These are phyloP conservation scores for Mastomys natalensis DNA, from an alignment of 2,113 vertebrate species.

Conservation along the genomic window DNA sequence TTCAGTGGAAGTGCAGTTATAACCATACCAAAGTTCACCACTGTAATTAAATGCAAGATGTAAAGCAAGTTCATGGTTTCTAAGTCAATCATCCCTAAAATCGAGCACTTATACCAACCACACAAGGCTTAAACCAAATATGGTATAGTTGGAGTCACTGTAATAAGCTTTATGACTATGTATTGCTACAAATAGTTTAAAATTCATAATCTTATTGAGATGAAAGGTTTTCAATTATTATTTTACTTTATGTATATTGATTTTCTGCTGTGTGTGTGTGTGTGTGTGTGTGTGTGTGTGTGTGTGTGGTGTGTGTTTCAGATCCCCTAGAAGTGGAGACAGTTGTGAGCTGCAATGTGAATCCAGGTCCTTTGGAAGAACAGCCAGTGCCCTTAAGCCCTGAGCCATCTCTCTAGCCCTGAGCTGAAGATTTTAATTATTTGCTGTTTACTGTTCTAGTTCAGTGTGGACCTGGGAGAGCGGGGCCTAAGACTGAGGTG, in stretches of 20 bases:
- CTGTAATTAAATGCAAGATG: not conserved
- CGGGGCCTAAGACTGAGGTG: not conserved
- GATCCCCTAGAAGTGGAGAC: no score
- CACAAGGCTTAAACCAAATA: not conserved
- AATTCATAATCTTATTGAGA: not conserved
- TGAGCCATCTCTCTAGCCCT: no score
- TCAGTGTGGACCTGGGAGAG: not conserved
- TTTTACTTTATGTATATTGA: no score
- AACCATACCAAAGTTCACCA: not conserved
- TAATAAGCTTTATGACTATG: constrained; percentile 32
- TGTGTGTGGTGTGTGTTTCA: no score
- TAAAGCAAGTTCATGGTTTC: constrained; percentile 13
- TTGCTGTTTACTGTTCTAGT: not conserved
- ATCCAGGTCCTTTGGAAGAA: no score
- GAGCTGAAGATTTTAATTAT: not conserved
- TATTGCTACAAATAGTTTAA: constrained; percentile 19
- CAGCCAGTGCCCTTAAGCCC: no score
- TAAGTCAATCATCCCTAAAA: not conserved
- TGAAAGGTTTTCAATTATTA: no score
- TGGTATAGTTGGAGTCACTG: not conserved
- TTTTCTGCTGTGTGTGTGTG: no score
- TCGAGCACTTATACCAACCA: not conserved
- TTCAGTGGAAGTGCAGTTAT: not conserved
- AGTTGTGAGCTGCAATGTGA: no score
- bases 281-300: no score